phyloP scores from a whole-genome alignment of 2,888 invertebrate species.

The Drosophila colorata region DNA sequence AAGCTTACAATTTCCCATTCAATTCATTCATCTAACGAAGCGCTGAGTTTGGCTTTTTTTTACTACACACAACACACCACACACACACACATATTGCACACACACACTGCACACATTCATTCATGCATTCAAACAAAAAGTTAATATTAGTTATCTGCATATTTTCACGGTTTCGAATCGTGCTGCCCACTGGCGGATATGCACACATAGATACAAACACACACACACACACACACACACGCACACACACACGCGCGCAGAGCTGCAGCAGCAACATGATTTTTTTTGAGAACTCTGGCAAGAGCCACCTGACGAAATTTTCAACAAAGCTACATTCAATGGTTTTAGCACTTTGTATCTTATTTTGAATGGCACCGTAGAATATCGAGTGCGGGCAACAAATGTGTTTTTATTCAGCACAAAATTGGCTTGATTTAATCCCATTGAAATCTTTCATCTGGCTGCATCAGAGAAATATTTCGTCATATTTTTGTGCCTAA shows the following conservation, averaged over 20 bases:
- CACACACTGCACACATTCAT: conserved; percentile 50
- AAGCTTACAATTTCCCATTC: conserved; percentile 31
- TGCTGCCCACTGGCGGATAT: conserved; percentile 74
- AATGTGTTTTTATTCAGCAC: too few species aligned
- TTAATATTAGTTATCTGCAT: conserved; percentile 79
- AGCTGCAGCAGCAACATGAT: neutral
- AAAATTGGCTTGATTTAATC: neutral
- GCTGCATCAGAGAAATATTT: neutral
- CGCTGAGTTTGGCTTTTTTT: conserved; percentile 24
- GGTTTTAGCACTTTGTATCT: conserved; percentile 30
- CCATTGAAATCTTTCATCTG: neutral
- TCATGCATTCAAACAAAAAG: conserved; percentile 73
- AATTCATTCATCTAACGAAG: conserved; percentile 47
- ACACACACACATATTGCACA: conserved; percentile 3
- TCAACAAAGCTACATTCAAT: conserved; percentile 41
- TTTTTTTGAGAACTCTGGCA: conserved; percentile 49
- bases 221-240: neutral
- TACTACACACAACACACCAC: conserved; percentile 25
- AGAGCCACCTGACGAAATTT: conserved; percentile 62
- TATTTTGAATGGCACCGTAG: neutral
- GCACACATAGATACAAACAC: conserved; percentile 30
- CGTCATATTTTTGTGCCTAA: neutral
- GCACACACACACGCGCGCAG: neutral
- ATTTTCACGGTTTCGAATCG: conserved; percentile 74
- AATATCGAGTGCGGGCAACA: neutral